Base-by-base conservation (phyloP, 2,888 invertebrate species). In the Acholoe squamosa region DNA sequence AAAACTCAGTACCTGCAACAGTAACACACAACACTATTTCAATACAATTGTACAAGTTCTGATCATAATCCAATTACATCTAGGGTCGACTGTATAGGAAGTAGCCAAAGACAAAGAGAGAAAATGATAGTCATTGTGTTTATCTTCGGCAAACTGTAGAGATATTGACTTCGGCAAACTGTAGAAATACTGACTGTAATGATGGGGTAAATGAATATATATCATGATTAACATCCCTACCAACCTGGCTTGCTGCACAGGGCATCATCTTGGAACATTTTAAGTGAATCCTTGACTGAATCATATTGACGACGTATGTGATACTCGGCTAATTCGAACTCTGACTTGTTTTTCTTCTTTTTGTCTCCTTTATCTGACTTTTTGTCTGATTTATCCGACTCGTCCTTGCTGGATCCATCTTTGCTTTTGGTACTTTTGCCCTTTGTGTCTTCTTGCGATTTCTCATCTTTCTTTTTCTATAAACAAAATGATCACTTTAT, bases 211-310 rank as follows among this genome's bases (percentile, higher is more conserved):
- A n/a, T n/a, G n/a, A n/a, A n/a, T n/a, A n/a, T n/a, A n/a, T n/a
- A n/a, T n/a, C 33, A 76, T 80, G 10, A 22, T n/a, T 25, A 14
- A 51, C 19, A 89, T 25, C 19, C 19, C 61, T 61, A 28, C 80
- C 25, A 93, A 96, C 97, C 97, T 93, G 97, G 97, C 92, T 96
- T 95, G 91, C 95, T 95, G 31, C 96, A 93, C 0, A 97, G 94
- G 16, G 96, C 96, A 93, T 97, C 97, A 94, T 97, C 95, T 93
- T 96, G 96, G 94, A 97, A 97, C 31, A 97, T 91, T 52, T 95
- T 93, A 90, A 97, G 92, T 0, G 97, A 94, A 22, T 96, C 96
- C 28, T 91, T 92, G 19, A 94, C 94, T 54, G 92, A 92, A 0
- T 94, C 92, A 93, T 94, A 97, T 51, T 95, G 93, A 0, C 95